Base-by-base conservation (phyloP, 2,888 invertebrate genomes). In the Uloborus plumipes region DNA sequence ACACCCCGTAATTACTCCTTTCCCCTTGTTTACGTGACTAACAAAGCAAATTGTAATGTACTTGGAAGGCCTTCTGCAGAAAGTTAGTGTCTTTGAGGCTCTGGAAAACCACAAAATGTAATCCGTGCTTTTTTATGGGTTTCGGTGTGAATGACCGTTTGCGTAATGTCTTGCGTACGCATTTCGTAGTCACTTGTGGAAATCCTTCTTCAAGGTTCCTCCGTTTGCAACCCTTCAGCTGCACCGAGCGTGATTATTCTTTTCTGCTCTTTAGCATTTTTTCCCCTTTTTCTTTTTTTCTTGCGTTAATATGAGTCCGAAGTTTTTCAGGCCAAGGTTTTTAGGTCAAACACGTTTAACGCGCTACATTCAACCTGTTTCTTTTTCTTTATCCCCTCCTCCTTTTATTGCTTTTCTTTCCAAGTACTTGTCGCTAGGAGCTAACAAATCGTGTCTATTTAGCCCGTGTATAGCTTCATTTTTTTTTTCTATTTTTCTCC, bases 271-370 rank as follows among this genome's bases (percentile, higher is more conserved):
- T 39, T 39, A 39, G 39, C 39, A 39, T 39, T 64, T 64, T 64
- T 64, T 64, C 49, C 47, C 18, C 39, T n/a, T 18, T 64, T 59
- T 47, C 39, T n/a, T 64, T 47, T 64, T 64, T 62, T 71, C 58
- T 26, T 69, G 53, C 69, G 16, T 64, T 65, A 65, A 22, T 49
- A 22, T n/a, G 31, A 51, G 62, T 76, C 62, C 61, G 20, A 55
- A 69, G 79, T 81, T 81, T 39, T 70, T 65, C 74, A 74, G 80
- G 80, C 80, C 80, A 81, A 81, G 80, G 80, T 81, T 81, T 81
- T 75, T 74, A 39, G 80, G 80, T 81, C 80, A 74, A 69, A 70
- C 74, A 81, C 74, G 80, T 81, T 81, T 62, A 47, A 64, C 31
- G 62, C 59, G 53, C 62, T 67, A 69, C 49, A 62, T 69, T 67